phyloP scores from a whole-genome alignment of 2,797 vertebrate genomes.

The Enteromius radiatus region DNA sequence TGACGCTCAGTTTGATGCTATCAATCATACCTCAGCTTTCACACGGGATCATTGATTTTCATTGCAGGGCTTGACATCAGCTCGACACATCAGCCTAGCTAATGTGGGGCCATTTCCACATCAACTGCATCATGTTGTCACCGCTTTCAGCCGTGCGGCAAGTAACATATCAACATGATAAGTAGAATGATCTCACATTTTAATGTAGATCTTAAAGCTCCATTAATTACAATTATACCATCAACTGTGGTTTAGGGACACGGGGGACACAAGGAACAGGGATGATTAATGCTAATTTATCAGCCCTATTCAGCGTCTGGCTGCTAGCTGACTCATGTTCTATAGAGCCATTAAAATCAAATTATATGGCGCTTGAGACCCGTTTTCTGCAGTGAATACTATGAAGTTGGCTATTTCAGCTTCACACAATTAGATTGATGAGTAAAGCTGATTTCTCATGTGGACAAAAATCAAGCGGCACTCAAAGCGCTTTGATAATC shows the following conservation, averaged over 20 bases:
- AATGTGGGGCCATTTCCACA: not conserved
- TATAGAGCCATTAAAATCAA: conserved; percentile 49
- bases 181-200: conserved; percentile 11
- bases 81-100: conserved; percentile 34
- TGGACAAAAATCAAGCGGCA: conserved; percentile 42
- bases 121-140: conserved; percentile 29
- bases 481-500: conserved; percentile 37
- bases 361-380: conserved; percentile 41
- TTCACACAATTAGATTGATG: conserved; percentile 45
- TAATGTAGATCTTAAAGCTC: conserved; percentile 23
- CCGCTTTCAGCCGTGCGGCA: not conserved
- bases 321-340: conserved; percentile 42
- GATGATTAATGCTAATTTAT: conserved; percentile 45
- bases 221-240: conserved; percentile 37
- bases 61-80: conserved; percentile 34
- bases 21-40: conserved; percentile 31
- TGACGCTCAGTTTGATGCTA: conserved; percentile 22
- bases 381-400: conserved; percentile 38
- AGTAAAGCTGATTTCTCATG: conserved; percentile 31
- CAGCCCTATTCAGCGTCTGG: conserved; percentile 13
- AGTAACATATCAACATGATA: conserved; percentile 32
- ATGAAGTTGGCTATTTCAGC: conserved; percentile 40
- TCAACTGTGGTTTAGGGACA: conserved; percentile 22
- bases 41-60: conserved; percentile 34
- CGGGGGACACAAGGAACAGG: conserved; percentile 8